Percentiles rank a stretch among this genome's conserved stretches.
Evolutionary conservation across 2,113 vertebrate genomes (phyloP).

Genomic region (Dascyllus trimaculatus): DNA sequence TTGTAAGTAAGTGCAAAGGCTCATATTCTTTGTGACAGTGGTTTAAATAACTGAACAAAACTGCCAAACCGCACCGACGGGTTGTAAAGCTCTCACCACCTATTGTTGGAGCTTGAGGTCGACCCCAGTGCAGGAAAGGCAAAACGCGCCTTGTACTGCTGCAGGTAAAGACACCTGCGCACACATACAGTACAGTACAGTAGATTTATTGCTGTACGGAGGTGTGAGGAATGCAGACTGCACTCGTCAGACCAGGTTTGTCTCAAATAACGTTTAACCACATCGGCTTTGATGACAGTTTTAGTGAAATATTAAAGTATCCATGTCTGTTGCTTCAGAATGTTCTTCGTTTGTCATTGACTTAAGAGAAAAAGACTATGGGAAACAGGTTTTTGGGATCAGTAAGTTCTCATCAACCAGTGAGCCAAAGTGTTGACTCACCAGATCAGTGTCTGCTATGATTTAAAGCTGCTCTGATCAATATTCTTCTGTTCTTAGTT

Average conservation of each 20-base stretch:
- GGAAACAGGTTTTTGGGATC: no score
- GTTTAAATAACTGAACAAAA: conserved; percentile 33
- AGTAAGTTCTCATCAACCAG: no score
- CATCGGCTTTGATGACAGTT: background rate
- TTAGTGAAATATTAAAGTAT: background rate
- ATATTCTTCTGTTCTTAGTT: background rate
- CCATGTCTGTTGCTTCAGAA: no score
- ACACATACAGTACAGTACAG: conserved; percentile 11
- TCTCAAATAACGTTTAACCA: conserved; percentile 17
- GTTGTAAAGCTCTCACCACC: conserved; percentile 44
- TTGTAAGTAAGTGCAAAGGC: background rate
- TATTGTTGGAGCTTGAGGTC: conserved; percentile 50
- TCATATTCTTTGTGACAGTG: conserved; percentile 24
- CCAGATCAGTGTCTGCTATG: background rate
- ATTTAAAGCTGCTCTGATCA: background rate
- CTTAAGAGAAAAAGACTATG: no score
- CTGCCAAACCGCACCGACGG: conserved; percentile 44
- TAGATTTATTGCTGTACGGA: conserved; percentile 52
- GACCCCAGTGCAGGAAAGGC: conserved; percentile 40
- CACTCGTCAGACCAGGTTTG: conserved; percentile 41
- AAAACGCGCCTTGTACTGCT: conserved; percentile 31
- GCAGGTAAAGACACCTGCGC: conserved; percentile 21
- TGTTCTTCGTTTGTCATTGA: no score
- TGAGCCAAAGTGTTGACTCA: background rate
- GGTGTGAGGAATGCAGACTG: conserved; percentile 43